phyloP scores from a whole-genome alignment of 2,888 invertebrate species.

The Therioaphis trifolii region DNA sequence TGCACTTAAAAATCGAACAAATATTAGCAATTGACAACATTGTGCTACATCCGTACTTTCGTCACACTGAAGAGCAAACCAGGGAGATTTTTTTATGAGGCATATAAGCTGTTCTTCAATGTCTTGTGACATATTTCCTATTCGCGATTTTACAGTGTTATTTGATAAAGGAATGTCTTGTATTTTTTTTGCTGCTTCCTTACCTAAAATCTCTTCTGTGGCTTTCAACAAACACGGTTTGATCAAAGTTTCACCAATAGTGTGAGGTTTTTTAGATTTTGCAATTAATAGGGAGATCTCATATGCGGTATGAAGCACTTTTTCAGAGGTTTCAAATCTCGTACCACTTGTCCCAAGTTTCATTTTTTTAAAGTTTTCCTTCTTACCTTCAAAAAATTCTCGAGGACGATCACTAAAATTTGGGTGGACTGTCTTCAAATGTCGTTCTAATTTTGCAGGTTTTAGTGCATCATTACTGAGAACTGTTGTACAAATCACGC shows the following conservation, averaged over 20 bases:
- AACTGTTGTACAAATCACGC: constrained; percentile 64
- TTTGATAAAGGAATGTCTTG: constrained; percentile 51
- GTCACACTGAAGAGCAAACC: constrained; percentile 54
- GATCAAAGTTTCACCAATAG: constrained; percentile 53
- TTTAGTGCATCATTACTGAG: constrained; percentile 66
- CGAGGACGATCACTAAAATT: constrained; percentile 32
- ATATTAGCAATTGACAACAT: constrained; percentile 55
- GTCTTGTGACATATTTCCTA: constrained; percentile 50
- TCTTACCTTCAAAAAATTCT: constrained; percentile 54
- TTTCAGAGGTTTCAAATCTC: constrained; percentile 38
- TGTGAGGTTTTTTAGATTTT: constrained; percentile 56
- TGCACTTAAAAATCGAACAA: constrained; percentile 55
- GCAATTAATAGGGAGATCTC: constrained; percentile 49
- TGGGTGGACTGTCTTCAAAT: constrained; percentile 66
- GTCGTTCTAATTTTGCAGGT: constrained; percentile 66
- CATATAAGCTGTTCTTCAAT: constrained; percentile 58
- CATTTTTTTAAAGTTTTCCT: constrained; percentile 53
- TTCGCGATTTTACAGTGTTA: constrained; percentile 57
- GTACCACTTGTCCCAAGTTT: constrained; percentile 40
- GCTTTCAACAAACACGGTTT: constrained; percentile 49
- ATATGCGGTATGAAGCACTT: constrained; percentile 51
- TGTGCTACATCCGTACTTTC: constrained; percentile 50
- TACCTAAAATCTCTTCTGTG: constrained; percentile 44
- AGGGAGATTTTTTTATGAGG: constrained; percentile 50
- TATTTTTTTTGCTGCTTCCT: constrained; percentile 41